Conservation (phyloP, 2,888 invertebrate genomes). For the Catocala sponsa region DNA sequence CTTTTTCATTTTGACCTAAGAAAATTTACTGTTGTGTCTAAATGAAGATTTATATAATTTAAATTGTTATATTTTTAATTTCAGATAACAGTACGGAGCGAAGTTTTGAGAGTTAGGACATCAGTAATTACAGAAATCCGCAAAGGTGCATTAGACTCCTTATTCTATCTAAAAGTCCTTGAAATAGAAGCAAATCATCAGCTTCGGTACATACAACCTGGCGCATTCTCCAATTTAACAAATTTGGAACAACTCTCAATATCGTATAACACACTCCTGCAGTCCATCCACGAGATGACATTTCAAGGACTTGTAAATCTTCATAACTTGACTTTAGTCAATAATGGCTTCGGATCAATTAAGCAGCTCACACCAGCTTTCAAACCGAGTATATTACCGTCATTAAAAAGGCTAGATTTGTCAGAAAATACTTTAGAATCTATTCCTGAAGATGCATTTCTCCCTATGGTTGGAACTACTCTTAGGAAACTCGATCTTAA, state of each 20-base stretch:
- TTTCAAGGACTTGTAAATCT: constrained; percentile 86
- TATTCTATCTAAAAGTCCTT: constrained; percentile 74
- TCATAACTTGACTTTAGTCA: constrained; percentile 81
- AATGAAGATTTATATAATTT: not conserved
- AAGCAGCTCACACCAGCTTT: constrained; percentile 78
- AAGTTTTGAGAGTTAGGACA: constrained; percentile 80
- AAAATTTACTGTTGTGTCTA: too few relatives aligned
- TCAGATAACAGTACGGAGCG: constrained; percentile 72
- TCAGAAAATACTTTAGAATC: constrained; percentile 85
- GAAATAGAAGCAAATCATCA: constrained; percentile 87
- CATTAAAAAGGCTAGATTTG: constrained; percentile 78
- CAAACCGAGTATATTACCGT: constrained; percentile 76
- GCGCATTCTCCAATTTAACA: constrained; percentile 81
- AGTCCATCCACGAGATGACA: constrained; percentile 71
- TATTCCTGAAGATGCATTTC: constrained; percentile 79
- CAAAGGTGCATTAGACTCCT: constrained; percentile 75
- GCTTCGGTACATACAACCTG: constrained; percentile 80
- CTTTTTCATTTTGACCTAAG: too few relatives aligned
- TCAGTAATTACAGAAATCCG: constrained; percentile 79
- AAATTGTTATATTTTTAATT: constrained; percentile 44
- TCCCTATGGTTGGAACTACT: constrained; percentile 75
- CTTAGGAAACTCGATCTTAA: constrained; percentile 82
- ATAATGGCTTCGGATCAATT: constrained; percentile 86
- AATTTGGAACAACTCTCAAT: constrained; percentile 85
- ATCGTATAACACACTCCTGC: constrained; percentile 84